Percentiles rank a stretch among this genome's conserved stretches.
These are phyloP conservation scores for Macroteleia sp. DNA, from an alignment of 2,888 invertebrate genomes.

Conservation along the genomic window DNA sequence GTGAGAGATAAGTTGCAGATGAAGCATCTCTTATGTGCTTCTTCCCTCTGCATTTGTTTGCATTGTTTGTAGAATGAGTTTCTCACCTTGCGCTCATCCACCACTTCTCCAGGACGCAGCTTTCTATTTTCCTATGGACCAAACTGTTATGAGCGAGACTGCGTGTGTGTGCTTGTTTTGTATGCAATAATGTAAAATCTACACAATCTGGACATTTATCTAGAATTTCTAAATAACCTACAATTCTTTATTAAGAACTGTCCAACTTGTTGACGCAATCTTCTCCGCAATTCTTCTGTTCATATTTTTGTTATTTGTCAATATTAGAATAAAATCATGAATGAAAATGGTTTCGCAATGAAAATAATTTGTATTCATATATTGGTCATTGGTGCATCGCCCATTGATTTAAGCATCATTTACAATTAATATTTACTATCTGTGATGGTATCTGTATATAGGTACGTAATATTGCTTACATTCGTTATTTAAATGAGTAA, in stretches of 20 bases:
- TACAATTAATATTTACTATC: too few relatives aligned
- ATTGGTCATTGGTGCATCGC: too few relatives aligned
- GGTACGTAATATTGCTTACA: too few relatives aligned
- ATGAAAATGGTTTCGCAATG: too few relatives aligned
- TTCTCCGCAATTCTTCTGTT: too few relatives aligned
- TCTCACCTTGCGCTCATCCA: conserved; percentile 95
- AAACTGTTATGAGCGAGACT: conserved; percentile 80
- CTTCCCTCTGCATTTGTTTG: conserved; percentile 54
- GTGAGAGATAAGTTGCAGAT: conserved; percentile 77
- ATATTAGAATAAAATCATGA: too few relatives aligned
- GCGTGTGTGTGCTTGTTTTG: conserved; percentile 65
- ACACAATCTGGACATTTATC: conserved; percentile 49
- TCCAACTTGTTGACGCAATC: conserved; percentile 34
- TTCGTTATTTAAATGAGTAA: too few relatives aligned
- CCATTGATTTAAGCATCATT: too few relatives aligned
- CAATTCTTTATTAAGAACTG: conserved; percentile 22
- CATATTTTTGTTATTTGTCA: too few relatives aligned
- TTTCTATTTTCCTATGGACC: conserved; percentile 92
- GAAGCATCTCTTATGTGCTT: conserved; percentile 70
- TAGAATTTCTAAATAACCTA: conserved; percentile 52
- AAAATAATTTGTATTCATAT: too few relatives aligned
- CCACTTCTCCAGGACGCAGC: conserved; percentile 96
- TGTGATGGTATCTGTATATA: too few relatives aligned
- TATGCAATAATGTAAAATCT: conserved; percentile 58
- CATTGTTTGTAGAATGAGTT: conserved; percentile 68